Percentiles rank a stretch among this genome's conserved stretches.
phyloP scores from a whole-genome alignment of 2,797 vertebrate genomes.

The Silurus aristotelis region DNA sequence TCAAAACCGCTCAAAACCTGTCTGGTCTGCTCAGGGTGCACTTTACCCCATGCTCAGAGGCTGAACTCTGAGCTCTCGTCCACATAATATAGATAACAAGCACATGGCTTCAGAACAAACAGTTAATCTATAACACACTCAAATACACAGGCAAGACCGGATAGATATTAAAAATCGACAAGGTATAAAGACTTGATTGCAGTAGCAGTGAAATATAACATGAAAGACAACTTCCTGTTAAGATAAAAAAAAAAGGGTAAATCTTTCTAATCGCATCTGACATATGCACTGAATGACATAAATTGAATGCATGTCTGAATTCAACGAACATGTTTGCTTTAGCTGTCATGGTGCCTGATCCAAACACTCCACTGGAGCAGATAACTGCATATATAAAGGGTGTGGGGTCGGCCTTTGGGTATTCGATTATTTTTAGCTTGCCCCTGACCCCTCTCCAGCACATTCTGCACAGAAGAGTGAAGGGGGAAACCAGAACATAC shows the following conservation, averaged over 20 bases:
- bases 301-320: constrained; percentile 42
- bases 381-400: constrained; percentile 55
- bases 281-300: constrained; percentile 28
- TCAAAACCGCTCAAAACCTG: neutral
- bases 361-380: constrained; percentile 45
- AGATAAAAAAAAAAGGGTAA: constrained; percentile 1
- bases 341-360: constrained; percentile 40
- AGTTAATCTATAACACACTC: constrained; percentile 55
- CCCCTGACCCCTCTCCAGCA: constrained; percentile 45
- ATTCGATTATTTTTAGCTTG: constrained; percentile 57
- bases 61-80: constrained; percentile 54
- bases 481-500: constrained; percentile 25
- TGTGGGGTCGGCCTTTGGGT: constrained; percentile 50
- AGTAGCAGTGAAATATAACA: neutral
- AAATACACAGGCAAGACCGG: constrained; percentile 11
- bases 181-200: neutral
- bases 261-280: constrained; percentile 25
- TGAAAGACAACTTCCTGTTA: neutral
- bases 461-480: constrained; percentile 41
- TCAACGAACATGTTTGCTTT: constrained; percentile 31
- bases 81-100: constrained; percentile 41
- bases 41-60: constrained; percentile 32
- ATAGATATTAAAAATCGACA: neutral
- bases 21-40: constrained; percentile 5
- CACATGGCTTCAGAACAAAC: constrained; percentile 20